Base-by-base conservation (phyloP, 2,888 invertebrate genomes). In the Acleris sparsana region DNA sequence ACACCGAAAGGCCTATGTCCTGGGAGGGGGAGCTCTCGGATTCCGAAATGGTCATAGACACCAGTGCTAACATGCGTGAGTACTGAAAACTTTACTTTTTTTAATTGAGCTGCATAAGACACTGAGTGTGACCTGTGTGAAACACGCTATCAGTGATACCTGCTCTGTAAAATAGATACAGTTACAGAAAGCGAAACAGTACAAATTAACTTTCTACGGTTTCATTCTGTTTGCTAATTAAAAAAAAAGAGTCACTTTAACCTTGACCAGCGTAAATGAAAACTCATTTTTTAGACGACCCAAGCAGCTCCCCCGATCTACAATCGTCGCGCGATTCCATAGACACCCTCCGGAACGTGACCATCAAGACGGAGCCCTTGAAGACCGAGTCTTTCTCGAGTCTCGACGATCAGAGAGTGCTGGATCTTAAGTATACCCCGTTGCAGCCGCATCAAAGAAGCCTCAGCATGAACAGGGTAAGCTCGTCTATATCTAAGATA, bases 11-110 rank as follows among this genome's bases (percentile, higher is more conserved):
- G 60, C 98, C 98, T 56, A 98, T 98, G 98, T 97, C 97, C 7
- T 98, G 98, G 98, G 98, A 98, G 85, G 98, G 98, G 9, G 97
- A 97, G 84, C 94, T 98, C 13, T 97, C 97, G 2, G 98, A 98
- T 81, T 95, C 96, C n/a, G 97, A 97, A 72, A 94, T 94, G 88
- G 92, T 92, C 68, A 92, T 92, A 70, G 92, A 92, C 74, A 92
- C 92, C 11, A 88, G 86, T 68, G 83, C 80, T 16, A 87, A 83
- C 70, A 91, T 91, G 68, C 91, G 92, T 90, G 67, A 77, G 78
- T 69, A 60, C 7, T 18, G 9, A 13, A 13, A 3, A 39, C 39
- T 39, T 39, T 13, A 0, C 3, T 39, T 39, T 39, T 11, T 11
- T 13, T 3, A 39, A 13, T 11, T 39, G 13, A 11, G 11, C 11